phyloP scores from a whole-genome alignment of 2,113 vertebrate genomes.

The Nettapus auritus region DNA sequence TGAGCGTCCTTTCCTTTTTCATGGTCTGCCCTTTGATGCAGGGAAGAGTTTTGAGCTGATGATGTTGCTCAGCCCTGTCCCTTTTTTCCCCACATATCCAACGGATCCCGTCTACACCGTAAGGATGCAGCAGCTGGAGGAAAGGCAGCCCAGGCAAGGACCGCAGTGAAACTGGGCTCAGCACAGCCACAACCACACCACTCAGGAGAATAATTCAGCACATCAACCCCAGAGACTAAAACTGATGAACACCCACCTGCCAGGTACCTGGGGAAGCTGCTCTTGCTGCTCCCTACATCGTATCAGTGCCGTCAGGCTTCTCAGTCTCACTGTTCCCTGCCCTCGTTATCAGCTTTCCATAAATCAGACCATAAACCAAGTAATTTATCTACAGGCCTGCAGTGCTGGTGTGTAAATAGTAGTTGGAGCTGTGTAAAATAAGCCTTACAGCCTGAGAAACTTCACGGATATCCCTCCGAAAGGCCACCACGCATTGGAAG shows the following conservation, averaged over 20 bases:
- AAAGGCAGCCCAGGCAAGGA: not conserved
- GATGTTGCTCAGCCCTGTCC: not conserved
- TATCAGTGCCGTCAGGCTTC: not conserved
- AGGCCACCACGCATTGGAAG: not conserved
- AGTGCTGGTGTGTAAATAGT: not conserved
- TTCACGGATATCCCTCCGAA: not conserved
- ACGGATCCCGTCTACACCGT: fast-evolving
- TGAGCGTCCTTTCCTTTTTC: not conserved
- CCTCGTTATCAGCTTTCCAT: not conserved
- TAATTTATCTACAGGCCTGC: not conserved
- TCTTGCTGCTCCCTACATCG: not conserved
- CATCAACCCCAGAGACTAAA: not conserved
- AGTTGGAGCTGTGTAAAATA: not conserved
- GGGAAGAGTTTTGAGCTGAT: not conserved
- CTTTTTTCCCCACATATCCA: fast-evolving
- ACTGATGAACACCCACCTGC: not conserved
- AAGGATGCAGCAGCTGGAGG: not conserved
- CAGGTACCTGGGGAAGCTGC: not conserved
- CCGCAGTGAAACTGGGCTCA: not conserved
- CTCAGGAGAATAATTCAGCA: not conserved
- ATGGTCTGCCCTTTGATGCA: not conserved
- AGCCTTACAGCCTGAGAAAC: not conserved
- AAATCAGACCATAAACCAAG: not conserved
- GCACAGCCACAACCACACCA: fast-evolving
- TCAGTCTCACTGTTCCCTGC: not conserved